These are phyloP conservation scores for Macrochelys suwanniensis DNA, from an alignment of 2,797 vertebrate species.

Conservation along the genomic window DNA sequence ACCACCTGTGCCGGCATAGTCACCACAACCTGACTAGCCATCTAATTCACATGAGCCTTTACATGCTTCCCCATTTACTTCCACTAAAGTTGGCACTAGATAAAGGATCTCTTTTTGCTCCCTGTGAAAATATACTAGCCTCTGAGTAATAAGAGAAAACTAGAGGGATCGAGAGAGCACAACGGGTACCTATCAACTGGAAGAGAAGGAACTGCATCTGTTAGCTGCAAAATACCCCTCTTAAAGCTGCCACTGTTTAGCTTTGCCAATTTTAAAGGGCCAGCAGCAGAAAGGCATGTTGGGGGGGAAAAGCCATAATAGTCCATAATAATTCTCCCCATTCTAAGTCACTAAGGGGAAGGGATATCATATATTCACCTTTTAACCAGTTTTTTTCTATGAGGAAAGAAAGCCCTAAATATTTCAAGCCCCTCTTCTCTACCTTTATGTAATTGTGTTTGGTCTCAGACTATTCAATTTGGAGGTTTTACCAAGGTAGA, in stretches of 20 bases:
- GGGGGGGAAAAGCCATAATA: background rate
- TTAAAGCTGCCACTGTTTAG: rapidly evolving
- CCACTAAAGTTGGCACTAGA: background rate
- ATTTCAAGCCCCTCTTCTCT: background rate
- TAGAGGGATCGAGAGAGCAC: background rate
- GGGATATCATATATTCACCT: rapidly evolving
- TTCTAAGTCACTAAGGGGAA: rapidly evolving
- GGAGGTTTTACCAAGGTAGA: background rate
- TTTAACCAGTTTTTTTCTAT: background rate
- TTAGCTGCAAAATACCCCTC: rapidly evolving
- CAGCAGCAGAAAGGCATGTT: rapidly evolving
- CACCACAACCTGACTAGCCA: background rate
- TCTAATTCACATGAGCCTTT: background rate
- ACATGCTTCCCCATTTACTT: background rate
- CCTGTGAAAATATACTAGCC: background rate
- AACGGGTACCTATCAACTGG: background rate
- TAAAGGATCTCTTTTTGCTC: background rate
- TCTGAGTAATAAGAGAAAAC: background rate
- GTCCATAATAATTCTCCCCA: background rate
- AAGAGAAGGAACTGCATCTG: background rate
- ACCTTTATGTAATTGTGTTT: rapidly evolving
- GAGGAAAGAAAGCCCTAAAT: background rate
- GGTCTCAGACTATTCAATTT: background rate
- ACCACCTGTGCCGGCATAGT: too few relatives aligned
- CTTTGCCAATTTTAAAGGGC: background rate